Conservation (phyloP, 2,888 invertebrate genomes). For the Eristalis intricaria region DNA sequence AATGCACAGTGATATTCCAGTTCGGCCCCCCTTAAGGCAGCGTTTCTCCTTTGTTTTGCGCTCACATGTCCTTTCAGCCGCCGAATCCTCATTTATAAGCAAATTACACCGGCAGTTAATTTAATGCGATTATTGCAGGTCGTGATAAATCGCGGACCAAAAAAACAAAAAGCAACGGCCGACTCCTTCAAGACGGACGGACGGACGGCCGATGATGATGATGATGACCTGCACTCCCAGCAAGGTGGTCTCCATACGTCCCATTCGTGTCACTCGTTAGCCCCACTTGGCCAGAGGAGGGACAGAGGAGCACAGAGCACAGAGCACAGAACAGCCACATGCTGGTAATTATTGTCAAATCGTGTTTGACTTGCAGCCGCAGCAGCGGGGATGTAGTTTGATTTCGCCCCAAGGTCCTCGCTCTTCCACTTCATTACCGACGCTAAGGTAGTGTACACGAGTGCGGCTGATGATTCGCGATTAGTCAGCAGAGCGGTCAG, state of each 20-base stretch:
- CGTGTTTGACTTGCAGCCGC: slow-evolving; percentile 54
- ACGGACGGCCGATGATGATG: slow-evolving; percentile 36
- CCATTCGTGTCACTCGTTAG: slow-evolving; percentile 49
- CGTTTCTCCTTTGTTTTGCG: slow-evolving; percentile 29
- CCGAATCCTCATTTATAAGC: slow-evolving; percentile 51
- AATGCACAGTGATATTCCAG: slow-evolving; percentile 1
- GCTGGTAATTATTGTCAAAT: slow-evolving; percentile 58
- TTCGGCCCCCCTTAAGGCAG: slow-evolving; percentile 5
- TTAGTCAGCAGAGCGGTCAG: slow-evolving; percentile 60
- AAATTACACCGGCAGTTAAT: slow-evolving; percentile 57
- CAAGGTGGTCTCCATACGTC: slow-evolving; percentile 62
- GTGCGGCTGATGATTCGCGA: slow-evolving; percentile 64
- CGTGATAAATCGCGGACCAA: slow-evolving; percentile 58
- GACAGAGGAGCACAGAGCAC: background rate
- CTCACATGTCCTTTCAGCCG: slow-evolving; percentile 47
- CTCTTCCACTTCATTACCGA: slow-evolving; percentile 62
- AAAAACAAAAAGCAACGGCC: slow-evolving; percentile 7
- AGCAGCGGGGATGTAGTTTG: slow-evolving; percentile 35
- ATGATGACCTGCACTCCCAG: slow-evolving; percentile 48
- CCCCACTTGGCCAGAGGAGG: background rate
- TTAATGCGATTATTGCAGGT: slow-evolving; percentile 66
- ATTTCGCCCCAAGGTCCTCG: slow-evolving; percentile 49
- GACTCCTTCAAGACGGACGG: slow-evolving; percentile 1
- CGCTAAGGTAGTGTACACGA: slow-evolving; percentile 53
- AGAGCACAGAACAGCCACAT: slow-evolving; percentile 13